Percentiles rank a stretch among this genome's conserved stretches.
Conservation (phyloP, 2,888 invertebrate genomes). For the Andrena chrysosceles region DNA sequence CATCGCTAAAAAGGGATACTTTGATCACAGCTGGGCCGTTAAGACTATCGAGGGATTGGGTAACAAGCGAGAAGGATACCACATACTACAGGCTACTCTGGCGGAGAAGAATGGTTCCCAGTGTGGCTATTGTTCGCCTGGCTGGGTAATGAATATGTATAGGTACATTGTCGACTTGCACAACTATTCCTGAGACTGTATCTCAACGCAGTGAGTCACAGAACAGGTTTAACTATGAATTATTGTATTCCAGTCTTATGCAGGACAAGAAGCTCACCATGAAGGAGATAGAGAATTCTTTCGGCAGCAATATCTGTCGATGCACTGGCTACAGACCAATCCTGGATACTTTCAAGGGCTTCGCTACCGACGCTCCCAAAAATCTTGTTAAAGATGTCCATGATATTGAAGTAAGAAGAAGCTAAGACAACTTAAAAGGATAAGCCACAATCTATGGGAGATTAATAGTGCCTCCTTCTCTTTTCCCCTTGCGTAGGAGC, state of each 20-base stretch:
- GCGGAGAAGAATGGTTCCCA: slow-evolving; percentile 68
- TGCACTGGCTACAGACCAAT: slow-evolving; percentile 93
- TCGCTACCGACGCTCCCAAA: slow-evolving; percentile 88
- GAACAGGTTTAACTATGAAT: not conserved
- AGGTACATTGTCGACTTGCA: slow-evolving; percentile 85
- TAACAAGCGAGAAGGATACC: slow-evolving; percentile 88
- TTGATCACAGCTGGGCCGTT: slow-evolving; percentile 87
- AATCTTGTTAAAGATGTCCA: slow-evolving; percentile 85
- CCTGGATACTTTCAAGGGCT: slow-evolving; percentile 92
- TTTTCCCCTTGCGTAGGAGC: slow-evolving; percentile 72
- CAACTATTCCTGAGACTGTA: not conserved
- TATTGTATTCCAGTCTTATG: slow-evolving; percentile 68
- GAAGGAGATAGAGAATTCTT: slow-evolving; percentile 89
- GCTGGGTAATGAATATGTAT: slow-evolving; percentile 86
- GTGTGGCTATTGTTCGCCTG: slow-evolving; percentile 88
- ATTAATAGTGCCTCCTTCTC: not conserved
- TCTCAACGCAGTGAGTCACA: too few relatives aligned
- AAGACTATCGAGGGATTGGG: slow-evolving; percentile 91
- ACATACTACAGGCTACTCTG: slow-evolving; percentile 86
- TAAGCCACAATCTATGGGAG: not conserved
- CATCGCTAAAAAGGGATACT: slow-evolving; percentile 32
- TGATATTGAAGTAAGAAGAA: slow-evolving; percentile 80
- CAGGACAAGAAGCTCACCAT: slow-evolving; percentile 86
- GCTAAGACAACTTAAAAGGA: not conserved
- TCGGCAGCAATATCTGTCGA: slow-evolving; percentile 90